Conservation (phyloP, 1,140 invertebrate species). For the Drosophila repletoides region DNA sequence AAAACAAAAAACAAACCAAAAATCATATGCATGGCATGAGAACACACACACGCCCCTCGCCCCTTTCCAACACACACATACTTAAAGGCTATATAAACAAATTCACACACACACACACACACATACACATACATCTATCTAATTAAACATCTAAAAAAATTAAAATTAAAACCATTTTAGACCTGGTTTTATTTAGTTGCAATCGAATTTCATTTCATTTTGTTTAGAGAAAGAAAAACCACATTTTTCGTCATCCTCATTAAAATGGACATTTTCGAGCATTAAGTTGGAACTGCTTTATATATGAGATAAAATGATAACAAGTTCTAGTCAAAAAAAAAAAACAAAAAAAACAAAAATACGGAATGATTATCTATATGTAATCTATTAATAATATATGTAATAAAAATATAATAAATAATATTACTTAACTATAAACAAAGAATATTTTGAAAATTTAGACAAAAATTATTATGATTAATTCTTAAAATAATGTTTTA, state of each 20-base stretch:
- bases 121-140: not conserved
- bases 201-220: conserved; percentile 24
- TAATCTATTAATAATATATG: conserved; percentile 38
- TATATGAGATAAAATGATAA: conserved; percentile 31
- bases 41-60: conserved; percentile 32
- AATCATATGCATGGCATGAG: conserved; percentile 65
- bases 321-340: conserved; percentile 44
- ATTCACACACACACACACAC: conserved; percentile 6
- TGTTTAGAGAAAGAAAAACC: not conserved
- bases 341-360: conserved; percentile 31
- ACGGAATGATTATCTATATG: conserved; percentile 36
- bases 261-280: conserved; percentile 4
- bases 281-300: conserved; percentile 39
- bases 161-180: not conserved
- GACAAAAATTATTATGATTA: conserved; percentile 74
- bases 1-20: conserved; percentile 26
- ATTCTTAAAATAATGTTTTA: conserved; percentile 64
- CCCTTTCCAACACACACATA: conserved; percentile 17
- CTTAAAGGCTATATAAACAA: conserved; percentile 2
- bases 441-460: conserved; percentile 74
- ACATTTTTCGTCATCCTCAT: not conserved
- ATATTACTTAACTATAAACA: conserved; percentile 47
- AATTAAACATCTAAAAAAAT: no score
- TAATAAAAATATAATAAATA: conserved; percentile 55
- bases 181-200: conserved; percentile 19